Conservation (phyloP, 1,140 invertebrate genomes). For the Bombus confusus region DNA sequence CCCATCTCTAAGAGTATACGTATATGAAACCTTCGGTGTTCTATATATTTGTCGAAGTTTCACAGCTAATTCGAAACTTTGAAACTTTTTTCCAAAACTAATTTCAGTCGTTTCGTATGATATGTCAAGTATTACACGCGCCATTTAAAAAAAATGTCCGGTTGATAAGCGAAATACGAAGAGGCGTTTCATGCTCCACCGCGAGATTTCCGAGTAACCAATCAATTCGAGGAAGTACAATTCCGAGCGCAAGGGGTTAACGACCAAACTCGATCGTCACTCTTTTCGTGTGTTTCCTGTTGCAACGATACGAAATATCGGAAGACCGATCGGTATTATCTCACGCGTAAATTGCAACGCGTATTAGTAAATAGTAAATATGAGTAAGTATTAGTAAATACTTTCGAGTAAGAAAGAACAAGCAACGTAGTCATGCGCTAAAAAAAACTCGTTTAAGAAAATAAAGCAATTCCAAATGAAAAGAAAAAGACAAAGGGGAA, state of each 20-base stretch:
- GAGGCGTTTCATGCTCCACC: not conserved
- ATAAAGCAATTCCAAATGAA: not conserved
- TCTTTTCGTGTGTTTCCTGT: constrained; percentile 21
- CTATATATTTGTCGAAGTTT: not conserved
- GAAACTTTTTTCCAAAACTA: not conserved
- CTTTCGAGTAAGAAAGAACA: too few species aligned
- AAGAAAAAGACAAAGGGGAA: not conserved
- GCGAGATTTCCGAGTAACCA: constrained; percentile 43
- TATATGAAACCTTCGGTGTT: not conserved
- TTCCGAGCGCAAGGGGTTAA: constrained; percentile 36
- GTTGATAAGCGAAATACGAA: constrained; percentile 22
- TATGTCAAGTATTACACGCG: not conserved
- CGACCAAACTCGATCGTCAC: constrained; percentile 38
- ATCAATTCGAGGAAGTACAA: constrained; percentile 48
- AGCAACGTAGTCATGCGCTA: too few species aligned
- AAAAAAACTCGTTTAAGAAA: too few species aligned
- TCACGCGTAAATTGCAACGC: not conserved
- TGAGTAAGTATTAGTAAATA: not conserved
- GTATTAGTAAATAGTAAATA: not conserved
- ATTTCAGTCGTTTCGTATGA: not conserved
- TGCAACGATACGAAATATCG: constrained; percentile 7
- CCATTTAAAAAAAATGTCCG: not conserved
- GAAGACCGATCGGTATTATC: constrained; percentile 17
- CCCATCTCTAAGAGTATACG: not conserved
- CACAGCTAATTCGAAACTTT: too few species aligned